phyloP scores from a whole-genome alignment of 1,140 invertebrate species.

The Orussus abietinus region DNA sequence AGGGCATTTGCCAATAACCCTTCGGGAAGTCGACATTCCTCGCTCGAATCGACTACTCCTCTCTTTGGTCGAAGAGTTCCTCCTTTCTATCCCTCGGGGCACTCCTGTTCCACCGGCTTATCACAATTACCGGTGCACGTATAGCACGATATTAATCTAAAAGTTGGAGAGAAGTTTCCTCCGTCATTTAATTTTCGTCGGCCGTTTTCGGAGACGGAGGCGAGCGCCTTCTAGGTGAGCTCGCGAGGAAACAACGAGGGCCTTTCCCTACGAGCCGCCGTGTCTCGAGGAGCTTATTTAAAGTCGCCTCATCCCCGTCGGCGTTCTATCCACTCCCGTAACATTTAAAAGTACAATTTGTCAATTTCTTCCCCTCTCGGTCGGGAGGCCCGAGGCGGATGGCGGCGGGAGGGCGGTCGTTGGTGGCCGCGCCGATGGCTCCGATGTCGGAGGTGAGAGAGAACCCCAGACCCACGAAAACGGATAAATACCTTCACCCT shows the following conservation, averaged over 20 bases:
- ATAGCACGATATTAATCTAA: slow-evolving; percentile 24
- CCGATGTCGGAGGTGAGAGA: background rate
- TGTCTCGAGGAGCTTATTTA: slow-evolving; percentile 1
- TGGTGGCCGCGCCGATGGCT: background rate
- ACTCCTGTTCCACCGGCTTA: slow-evolving; percentile 15
- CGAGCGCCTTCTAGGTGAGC: background rate
- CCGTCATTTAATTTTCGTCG: slow-evolving; percentile 20
- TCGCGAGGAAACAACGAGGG: slow-evolving; percentile 5
- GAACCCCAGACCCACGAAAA: background rate
- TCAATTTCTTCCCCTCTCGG: slow-evolving; percentile 3
- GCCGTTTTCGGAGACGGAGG: background rate
- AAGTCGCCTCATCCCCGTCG: background rate
- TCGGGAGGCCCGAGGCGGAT: background rate
- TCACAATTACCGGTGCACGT: slow-evolving; percentile 21
- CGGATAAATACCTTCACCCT: background rate
- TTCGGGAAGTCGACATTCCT: too few relatives aligned
- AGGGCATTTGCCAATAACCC: too few relatives aligned
- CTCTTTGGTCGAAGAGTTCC: too few relatives aligned
- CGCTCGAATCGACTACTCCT: too few relatives aligned
- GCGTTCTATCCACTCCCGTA: background rate
- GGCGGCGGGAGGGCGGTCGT: background rate
- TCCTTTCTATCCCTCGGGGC: too few relatives aligned
- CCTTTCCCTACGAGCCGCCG: too few relatives aligned
- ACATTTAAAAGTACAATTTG: slow-evolving; percentile 11
- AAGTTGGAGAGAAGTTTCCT: slow-evolving; percentile 17